Conservation (phyloP, 2,797 vertebrate species). For the Acanthurus lineatus region DNA sequence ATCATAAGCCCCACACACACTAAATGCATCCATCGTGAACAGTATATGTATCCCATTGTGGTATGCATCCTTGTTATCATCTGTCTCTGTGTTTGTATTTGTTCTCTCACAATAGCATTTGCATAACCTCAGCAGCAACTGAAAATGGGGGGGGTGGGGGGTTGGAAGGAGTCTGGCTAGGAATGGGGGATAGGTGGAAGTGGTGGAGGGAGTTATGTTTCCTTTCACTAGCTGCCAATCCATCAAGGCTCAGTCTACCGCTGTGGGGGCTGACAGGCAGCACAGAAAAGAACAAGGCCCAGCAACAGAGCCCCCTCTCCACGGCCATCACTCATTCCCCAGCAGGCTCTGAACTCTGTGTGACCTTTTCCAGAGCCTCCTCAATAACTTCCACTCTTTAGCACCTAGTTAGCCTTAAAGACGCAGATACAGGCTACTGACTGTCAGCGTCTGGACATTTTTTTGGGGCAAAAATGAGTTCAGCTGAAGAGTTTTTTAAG, state of each 20-base stretch:
- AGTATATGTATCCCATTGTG: not conserved
- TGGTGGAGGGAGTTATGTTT: constrained; percentile 85
- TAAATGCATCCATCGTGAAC: not conserved
- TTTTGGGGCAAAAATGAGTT: not conserved
- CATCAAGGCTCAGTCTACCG: constrained; percentile 95
- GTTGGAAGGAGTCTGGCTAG: constrained; percentile 5
- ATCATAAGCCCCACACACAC: not conserved
- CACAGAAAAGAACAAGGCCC: constrained; percentile 91
- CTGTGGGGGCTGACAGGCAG: constrained; percentile 92
- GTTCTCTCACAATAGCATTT: constrained; percentile 20
- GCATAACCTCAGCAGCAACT: constrained; percentile 30
- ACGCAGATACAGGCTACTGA: constrained; percentile 36
- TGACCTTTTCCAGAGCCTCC: constrained; percentile 90
- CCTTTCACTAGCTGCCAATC: constrained; percentile 97
- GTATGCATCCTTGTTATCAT: constrained; percentile 14
- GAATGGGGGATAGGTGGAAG: constrained; percentile 40
- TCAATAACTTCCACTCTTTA: constrained; percentile 84
- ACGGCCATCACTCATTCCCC: constrained; percentile 90
- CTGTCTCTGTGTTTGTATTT: constrained; percentile 15
- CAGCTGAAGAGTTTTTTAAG: constrained; percentile 17
- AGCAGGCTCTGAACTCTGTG: constrained; percentile 90
- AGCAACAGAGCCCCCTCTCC: constrained; percentile 89
- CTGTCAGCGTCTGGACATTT: not conserved
- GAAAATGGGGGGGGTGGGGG: constrained; percentile 3
- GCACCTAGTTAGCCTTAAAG: constrained; percentile 84